These are phyloP conservation scores for Pomacea canaliculata DNA, from an alignment of 2,888 invertebrate genomes.

Conservation along the genomic window DNA sequence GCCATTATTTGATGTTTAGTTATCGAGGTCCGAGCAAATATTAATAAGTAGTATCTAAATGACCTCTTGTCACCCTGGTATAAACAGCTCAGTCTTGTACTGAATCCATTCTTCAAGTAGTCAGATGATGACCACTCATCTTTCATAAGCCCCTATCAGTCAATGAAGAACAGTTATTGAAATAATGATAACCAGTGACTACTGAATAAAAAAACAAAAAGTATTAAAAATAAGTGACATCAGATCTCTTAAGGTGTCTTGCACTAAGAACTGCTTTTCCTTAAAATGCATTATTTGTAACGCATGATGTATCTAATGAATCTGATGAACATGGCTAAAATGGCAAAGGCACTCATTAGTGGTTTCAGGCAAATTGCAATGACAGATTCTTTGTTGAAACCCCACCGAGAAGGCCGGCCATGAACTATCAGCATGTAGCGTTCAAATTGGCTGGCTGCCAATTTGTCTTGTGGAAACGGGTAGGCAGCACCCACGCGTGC, in stretches of 20 bases:
- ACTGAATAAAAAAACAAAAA: background rate
- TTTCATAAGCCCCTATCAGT: too few species aligned
- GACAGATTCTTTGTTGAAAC: constrained; percentile 42
- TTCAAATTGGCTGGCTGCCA: constrained; percentile 57
- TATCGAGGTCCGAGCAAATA: too few species aligned
- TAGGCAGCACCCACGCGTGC: constrained; percentile 53
- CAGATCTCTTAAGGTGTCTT: too few species aligned
- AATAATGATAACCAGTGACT: background rate
- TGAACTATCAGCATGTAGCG: constrained; percentile 53
- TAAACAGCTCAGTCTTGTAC: too few species aligned
- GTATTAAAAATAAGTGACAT: background rate
- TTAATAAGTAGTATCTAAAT: too few species aligned
- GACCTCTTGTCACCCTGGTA: too few species aligned
- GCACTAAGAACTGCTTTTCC: too few species aligned
- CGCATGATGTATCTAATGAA: constrained; percentile 28
- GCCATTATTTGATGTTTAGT: too few species aligned
- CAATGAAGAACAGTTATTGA: background rate
- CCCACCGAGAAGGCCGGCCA: constrained; percentile 44
- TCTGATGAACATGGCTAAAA: constrained; percentile 38
- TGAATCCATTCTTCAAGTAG: too few species aligned
- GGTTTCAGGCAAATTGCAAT: constrained; percentile 41
- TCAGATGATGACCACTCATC: too few species aligned
- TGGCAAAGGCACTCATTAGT: constrained; percentile 42
- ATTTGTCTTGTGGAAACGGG: constrained; percentile 50
- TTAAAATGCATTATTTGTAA: constrained; percentile 1